A percentile compares a stretch with the other conserved stretches of the same genome.
These are phyloP conservation scores for Coelopa pilipes DNA, from an alignment of 2,888 invertebrate genomes.

Conservation along the genomic window DNA sequence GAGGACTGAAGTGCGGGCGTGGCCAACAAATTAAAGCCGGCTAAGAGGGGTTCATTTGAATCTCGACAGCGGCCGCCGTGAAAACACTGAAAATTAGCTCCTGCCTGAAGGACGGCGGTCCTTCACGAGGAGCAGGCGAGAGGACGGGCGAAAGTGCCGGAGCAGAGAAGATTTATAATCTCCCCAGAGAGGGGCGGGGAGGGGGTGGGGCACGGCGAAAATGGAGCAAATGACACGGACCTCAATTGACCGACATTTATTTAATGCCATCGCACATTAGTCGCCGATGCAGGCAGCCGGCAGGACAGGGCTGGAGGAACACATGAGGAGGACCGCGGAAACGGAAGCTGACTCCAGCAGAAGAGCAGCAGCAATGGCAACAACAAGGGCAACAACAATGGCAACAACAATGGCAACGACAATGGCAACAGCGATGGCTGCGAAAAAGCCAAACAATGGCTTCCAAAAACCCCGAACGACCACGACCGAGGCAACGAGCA, in stretches of 20 bases:
- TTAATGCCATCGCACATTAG: conserved; percentile 30
- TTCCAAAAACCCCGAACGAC: conserved; percentile 10
- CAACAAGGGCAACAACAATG: neutral
- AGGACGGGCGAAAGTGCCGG: no score
- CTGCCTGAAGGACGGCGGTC: no score
- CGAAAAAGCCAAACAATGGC: neutral
- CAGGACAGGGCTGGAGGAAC: neutral
- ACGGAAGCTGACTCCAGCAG: neutral
- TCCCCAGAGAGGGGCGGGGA: no score
- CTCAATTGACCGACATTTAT: conserved; percentile 28
- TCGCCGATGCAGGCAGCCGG: conserved; percentile 10
- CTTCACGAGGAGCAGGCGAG: no score
- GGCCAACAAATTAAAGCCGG: no score
- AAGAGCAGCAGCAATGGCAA: neutral
- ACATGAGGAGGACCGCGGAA: neutral
- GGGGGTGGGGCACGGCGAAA: neutral
- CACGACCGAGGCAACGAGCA: conserved; percentile 12
- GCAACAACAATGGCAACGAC: neutral
- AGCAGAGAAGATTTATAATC: no score
- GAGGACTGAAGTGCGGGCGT: no score
- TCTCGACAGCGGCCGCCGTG: no score
- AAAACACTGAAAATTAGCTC: no score
- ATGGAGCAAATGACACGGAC: neutral
- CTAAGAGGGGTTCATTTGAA: no score
- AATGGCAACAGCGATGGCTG: neutral